Conservation (phyloP, 2,888 invertebrate species). For the Phengaris arion region DNA sequence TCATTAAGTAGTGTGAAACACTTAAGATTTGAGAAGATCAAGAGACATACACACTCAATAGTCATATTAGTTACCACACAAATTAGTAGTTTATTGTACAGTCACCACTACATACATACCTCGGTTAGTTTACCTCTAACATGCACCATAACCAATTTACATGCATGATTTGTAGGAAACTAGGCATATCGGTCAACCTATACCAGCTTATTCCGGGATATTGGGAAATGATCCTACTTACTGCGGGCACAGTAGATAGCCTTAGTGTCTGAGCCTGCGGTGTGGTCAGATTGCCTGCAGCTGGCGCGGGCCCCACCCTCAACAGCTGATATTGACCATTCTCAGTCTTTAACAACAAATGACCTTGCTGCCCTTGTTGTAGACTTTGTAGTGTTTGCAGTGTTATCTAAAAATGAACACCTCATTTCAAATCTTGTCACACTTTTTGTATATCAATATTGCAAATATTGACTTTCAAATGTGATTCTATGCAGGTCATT, state of each 20-base stretch:
- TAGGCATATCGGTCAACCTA: slow-evolving; percentile 46
- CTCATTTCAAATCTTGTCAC: slow-evolving; percentile 57
- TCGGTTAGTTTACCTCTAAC: slow-evolving; percentile 58
- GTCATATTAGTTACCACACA: slow-evolving; percentile 3
- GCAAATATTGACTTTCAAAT: slow-evolving; percentile 25
- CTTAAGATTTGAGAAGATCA: background rate
- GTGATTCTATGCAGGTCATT: slow-evolving; percentile 40
- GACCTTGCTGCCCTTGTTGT: slow-evolving; percentile 92
- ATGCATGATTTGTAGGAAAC: slow-evolving; percentile 61
- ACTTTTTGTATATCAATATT: slow-evolving; percentile 21
- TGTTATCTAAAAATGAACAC: slow-evolving; percentile 86
- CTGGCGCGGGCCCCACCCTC: slow-evolving; percentile 87
- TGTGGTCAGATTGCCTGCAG: slow-evolving; percentile 78
- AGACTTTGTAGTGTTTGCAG: slow-evolving; percentile 92
- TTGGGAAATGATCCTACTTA: slow-evolving; percentile 81
- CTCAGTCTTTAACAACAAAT: slow-evolving; percentile 96
- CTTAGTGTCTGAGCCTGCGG: slow-evolving; percentile 86
- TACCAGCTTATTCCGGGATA: slow-evolving; percentile 45
- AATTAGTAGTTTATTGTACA: slow-evolving; percentile 14
- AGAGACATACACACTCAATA: slow-evolving; percentile 18
- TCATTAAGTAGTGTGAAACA: background rate
- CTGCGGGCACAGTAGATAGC: slow-evolving; percentile 92
- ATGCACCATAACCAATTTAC: slow-evolving; percentile 67
- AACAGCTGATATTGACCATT: slow-evolving; percentile 97
- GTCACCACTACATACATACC: slow-evolving; percentile 45